phyloP scores from a whole-genome alignment of 30 jellyfish, hydroid and myxozoan genomes.

The Hydra vulgaris region DNA sequence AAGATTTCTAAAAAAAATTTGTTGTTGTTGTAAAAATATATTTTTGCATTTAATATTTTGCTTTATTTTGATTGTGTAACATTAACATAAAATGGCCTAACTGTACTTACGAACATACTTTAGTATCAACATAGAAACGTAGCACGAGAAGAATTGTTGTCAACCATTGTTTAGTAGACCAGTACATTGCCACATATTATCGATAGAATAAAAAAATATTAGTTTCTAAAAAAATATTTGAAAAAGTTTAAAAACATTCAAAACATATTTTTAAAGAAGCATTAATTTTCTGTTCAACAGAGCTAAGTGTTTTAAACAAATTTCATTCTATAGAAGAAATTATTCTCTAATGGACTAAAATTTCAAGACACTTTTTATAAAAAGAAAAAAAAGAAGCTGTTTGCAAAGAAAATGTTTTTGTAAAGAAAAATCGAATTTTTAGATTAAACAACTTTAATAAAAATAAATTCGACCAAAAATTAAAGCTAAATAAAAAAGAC shows the following conservation, averaged over 20 bases:
- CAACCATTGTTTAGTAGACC: background rate
- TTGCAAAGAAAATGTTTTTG: no score
- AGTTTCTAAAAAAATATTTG: background rate
- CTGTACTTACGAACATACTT: background rate
- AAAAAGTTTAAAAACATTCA: background rate
- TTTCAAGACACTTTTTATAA: no score
- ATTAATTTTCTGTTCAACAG: no score
- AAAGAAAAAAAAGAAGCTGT: no score
- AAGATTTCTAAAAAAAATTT: background rate
- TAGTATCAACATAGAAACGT: background rate
- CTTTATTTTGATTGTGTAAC: background rate
- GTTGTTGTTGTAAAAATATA: background rate
- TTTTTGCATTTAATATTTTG: background rate
- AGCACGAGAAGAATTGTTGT: background rate
- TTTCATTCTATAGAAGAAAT: no score
- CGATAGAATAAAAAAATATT: background rate
- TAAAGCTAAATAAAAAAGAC: no score
- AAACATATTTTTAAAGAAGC: no score
- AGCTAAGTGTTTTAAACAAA: no score
- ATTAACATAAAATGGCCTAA: background rate
- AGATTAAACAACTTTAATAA: no score
- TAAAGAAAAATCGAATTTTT: no score
- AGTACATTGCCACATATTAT: background rate
- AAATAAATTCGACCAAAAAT: no score
- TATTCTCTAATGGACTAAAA: no score